Evolutionary conservation across 2,113 vertebrate species (phyloP).

Genomic region (Pungitius pungitius): DNA sequence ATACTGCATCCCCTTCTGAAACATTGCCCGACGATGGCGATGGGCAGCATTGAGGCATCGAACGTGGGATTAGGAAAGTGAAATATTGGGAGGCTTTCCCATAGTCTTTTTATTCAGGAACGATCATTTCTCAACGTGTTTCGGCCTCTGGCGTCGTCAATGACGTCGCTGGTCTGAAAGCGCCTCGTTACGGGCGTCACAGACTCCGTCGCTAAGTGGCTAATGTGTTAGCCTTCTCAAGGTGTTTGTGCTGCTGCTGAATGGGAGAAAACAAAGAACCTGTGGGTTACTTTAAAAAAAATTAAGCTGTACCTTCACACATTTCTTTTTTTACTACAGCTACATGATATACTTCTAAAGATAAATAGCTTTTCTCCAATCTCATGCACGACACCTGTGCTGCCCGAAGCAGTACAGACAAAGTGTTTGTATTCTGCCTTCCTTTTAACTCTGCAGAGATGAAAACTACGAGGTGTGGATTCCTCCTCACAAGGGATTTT

Average conservation of each 20-base stretch:
- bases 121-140: too few species aligned
- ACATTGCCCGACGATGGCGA: too few species aligned
- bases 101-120: too few species aligned
- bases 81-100: too few species aligned
- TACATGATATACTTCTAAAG: background rate
- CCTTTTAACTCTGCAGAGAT: slow-evolving; percentile 25
- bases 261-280: background rate
- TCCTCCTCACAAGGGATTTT: slow-evolving; percentile 37
- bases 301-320: background rate
- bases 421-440: slow-evolving; percentile 9
- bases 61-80: too few species aligned
- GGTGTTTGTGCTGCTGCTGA: background rate
- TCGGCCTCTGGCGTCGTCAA: background rate
- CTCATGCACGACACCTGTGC: background rate
- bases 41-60: too few species aligned
- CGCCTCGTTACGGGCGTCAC: too few species aligned
- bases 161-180: background rate
- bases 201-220: background rate
- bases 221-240: background rate
- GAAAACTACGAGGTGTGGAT: slow-evolving; percentile 43
- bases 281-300: background rate
- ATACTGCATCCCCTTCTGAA: too few species aligned
- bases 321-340: background rate
- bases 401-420: background rate
- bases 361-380: background rate